Evolutionary conservation across 2,888 invertebrate genomes (phyloP), one percentile per base, ranked within the genome.

Genomic region (Cryptophagus acutangulus): DNA sequence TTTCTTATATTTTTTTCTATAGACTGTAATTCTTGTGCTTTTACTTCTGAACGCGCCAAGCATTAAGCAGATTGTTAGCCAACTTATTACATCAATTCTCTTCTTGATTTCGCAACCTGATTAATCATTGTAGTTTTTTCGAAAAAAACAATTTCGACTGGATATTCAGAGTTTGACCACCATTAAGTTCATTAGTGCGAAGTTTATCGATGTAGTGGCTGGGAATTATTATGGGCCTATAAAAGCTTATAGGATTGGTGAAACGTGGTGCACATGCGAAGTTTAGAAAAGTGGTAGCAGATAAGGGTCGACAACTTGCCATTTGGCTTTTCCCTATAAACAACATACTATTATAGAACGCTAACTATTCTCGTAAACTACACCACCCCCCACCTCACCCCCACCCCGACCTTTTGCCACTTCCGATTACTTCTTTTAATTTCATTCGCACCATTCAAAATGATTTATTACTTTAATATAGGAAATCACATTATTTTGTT

Each of bases 141-240:
- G n/a, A n/a, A n/a, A n/a, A n/a, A n/a, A n/a, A n/a, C n/a, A n/a
- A n/a, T n/a, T n/a, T n/a, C n/a, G n/a, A n/a, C n/a, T n/a, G n/a
- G n/a, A n/a, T n/a, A n/a, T 34, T 40, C 35, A 15, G 17, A 26
- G 20, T 25, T 25, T 15, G 17, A 15, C n/a, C 36, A 35, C 40
- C 41, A 46, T 44, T 45, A 43, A 38, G 34, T 44, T 45, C 45
- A 46, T 45, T 48, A 45, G 40, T n/a, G n/a, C 39, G 37, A 45
- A 47, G 47, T 49, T 49, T 47, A 51, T 49, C 43, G 46, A 43
- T 42, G 43, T 45, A 45, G 45, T 31, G 48, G 46, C 38, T 43
- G 41, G n/a, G 44, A 52, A 52, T 49, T 43, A 52, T 52, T 50
- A 47, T 46, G 40, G 49, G 29, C 31, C 45, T 43, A 48, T 48